Percentiles rank a stretch among this genome's conserved stretches.
Conservation (phyloP, 2,113 vertebrate genomes). For the Agapornis roseicollis region DNA sequence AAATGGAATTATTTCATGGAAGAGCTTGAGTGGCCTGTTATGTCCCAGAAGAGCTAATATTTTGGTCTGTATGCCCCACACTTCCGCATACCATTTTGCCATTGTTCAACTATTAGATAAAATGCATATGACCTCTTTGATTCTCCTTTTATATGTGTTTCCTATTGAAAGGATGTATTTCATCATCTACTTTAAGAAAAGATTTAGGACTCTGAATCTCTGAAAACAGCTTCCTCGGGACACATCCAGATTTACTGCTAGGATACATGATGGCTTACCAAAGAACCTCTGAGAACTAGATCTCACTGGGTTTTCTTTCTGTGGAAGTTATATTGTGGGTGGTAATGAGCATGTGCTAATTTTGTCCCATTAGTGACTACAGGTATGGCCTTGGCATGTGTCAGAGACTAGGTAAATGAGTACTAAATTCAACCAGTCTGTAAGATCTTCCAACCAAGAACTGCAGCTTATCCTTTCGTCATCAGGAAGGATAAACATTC, state of each 20-base stretch:
- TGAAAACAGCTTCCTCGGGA: neutral
- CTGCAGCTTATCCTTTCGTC: neutral
- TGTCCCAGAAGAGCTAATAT: neutral
- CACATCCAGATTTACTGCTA: neutral
- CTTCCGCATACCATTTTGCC: neutral
- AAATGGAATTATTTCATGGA: neutral
- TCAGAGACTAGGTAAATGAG: neutral
- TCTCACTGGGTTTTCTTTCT: neutral
- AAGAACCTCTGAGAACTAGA: neutral
- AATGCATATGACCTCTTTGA: neutral
- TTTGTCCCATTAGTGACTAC: neutral
- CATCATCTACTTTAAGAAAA: neutral
- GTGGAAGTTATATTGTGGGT: neutral
- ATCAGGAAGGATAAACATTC: neutral
- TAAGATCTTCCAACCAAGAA: neutral
- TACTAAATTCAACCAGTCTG: neutral
- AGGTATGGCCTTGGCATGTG: neutral
- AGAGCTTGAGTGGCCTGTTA: neutral
- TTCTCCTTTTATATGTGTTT: neutral
- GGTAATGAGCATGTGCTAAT: rapidly evolving
- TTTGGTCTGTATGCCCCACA: neutral
- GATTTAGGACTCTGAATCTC: neutral
- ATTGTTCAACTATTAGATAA: neutral
- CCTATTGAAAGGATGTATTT: neutral
- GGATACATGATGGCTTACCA: neutral